Evolutionary conservation across 2,888 invertebrate species (phyloP), one percentile per base, ranked within the genome.

Genomic region (Hypselothyrea guttata): DNA sequence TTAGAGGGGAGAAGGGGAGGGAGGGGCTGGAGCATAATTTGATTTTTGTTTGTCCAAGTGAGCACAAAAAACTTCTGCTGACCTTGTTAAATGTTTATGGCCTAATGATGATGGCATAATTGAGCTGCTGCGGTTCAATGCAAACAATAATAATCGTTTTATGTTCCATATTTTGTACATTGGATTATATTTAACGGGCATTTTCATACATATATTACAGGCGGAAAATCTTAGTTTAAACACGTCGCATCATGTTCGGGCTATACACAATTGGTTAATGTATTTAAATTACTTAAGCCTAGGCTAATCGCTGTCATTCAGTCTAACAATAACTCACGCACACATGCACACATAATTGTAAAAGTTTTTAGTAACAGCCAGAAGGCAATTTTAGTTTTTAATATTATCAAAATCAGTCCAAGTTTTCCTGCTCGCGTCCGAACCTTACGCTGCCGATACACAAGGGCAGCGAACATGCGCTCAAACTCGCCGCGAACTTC

Each of bases 171-270:
- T 58, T 60, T 56, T 78, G 79, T 78, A 78, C 79, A 78, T 49
- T 12, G 27, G 37, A 65, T 56, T 59, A 61, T 71, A 74, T 60
- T 64, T 62, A 67, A 84, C 46, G 61, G 75, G 63, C 54, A 74
- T 67, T 67, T n/a, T n/a, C n/a, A n/a, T n/a, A n/a, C 8, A 33
- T 84, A 78, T 78, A 75, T 75, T 84, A 78, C 85, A 78, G 82
- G 63, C 67, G 65, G 61, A 35, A n/a, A 34, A 41, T 56, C 41
- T 22, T 56, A n/a, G 15, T 35, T 41, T 52, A 52, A 33, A 33
- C 49, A 57, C n/a, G 18, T 16, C 18, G 18, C 52, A 75, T 47
- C n/a, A n/a, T n/a, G n/a, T 77, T 76, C 71, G 77, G 62, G 61
- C 79, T 84, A 71, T 77, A 84, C 84, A 78, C 68, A 73, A n/a